phyloP scores from a whole-genome alignment of 2,113 vertebrate species.

The Corvus moneduloides region DNA sequence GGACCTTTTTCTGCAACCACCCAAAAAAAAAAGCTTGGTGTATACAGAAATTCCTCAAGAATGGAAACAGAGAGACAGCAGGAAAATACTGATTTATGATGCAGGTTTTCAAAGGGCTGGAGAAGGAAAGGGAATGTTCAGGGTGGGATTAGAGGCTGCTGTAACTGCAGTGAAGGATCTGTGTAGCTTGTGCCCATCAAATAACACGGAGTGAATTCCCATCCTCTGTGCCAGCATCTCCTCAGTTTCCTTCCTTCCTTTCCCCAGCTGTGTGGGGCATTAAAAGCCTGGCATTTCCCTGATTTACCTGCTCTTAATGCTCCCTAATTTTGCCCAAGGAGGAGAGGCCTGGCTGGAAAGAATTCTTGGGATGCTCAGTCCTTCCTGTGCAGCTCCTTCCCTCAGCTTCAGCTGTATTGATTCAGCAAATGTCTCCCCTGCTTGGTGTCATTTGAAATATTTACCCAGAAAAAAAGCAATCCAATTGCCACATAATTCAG shows the following conservation, averaged over 20 bases:
- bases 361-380: not conserved
- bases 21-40: no score
- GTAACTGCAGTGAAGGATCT: not conserved
- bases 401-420: not conserved
- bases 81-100: not conserved
- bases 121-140: not conserved
- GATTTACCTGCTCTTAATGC: not conserved
- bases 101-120: not conserved
- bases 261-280: not conserved
- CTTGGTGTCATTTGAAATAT: not conserved
- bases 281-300: not conserved
- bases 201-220: no score
- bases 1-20: not conserved
- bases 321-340: not conserved
- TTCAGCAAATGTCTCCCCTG: not conserved
- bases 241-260: not conserved
- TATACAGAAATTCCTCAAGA: not conserved
- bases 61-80: not conserved
- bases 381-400: not conserved
- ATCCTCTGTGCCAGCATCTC: not conserved
- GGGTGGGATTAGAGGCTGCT: not conserved
- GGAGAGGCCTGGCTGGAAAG: not conserved
- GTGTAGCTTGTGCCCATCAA: not conserved
- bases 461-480: not conserved
- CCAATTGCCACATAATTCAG: not conserved